These are phyloP conservation scores for Cryptocheilus praepositus DNA, from an alignment of 2,888 invertebrate genomes.

Conservation along the genomic window DNA sequence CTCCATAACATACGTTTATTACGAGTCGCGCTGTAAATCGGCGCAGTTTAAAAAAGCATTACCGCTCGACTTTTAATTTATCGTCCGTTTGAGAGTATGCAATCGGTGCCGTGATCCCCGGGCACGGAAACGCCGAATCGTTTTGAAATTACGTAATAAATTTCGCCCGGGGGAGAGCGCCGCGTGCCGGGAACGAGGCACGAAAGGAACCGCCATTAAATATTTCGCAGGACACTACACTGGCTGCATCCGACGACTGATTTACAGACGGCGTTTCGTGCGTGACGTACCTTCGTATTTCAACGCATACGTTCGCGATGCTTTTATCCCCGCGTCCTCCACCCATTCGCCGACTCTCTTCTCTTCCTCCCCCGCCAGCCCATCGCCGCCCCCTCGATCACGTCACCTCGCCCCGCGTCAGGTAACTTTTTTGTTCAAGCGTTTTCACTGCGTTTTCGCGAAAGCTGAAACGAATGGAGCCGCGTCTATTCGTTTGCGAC, in stretches of 20 bases:
- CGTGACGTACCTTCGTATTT: slow-evolving; percentile 32
- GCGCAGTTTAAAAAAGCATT: slow-evolving; percentile 24
- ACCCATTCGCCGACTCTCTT: background rate
- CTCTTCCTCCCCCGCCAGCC: background rate
- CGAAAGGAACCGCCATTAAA: slow-evolving; percentile 25
- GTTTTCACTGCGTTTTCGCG: slow-evolving; percentile 9
- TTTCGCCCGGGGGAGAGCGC: slow-evolving; percentile 8
- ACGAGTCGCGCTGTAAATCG: slow-evolving; percentile 23
- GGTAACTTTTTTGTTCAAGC: background rate
- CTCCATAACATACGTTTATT: slow-evolving; percentile 11
- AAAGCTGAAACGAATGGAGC: slow-evolving; percentile 22
- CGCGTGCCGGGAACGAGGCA: slow-evolving; percentile 1
- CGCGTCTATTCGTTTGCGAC: slow-evolving; percentile 22
- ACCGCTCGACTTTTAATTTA: slow-evolving; percentile 31
- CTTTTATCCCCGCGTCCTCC: slow-evolving; percentile 2
- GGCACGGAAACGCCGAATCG: slow-evolving; percentile 25
- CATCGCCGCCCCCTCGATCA: background rate
- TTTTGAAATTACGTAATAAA: slow-evolving; percentile 42
- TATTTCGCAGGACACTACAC: slow-evolving; percentile 18
- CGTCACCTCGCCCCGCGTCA: background rate
- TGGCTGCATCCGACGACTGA: slow-evolving; percentile 17
- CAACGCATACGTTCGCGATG: slow-evolving; percentile 18
- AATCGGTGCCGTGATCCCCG: slow-evolving; percentile 19
- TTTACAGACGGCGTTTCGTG: slow-evolving; percentile 26
- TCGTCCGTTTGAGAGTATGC: slow-evolving; percentile 28